Evolutionary conservation across 2,888 invertebrate genomes (phyloP).

Genomic region (Brenthis hecate): DNA sequence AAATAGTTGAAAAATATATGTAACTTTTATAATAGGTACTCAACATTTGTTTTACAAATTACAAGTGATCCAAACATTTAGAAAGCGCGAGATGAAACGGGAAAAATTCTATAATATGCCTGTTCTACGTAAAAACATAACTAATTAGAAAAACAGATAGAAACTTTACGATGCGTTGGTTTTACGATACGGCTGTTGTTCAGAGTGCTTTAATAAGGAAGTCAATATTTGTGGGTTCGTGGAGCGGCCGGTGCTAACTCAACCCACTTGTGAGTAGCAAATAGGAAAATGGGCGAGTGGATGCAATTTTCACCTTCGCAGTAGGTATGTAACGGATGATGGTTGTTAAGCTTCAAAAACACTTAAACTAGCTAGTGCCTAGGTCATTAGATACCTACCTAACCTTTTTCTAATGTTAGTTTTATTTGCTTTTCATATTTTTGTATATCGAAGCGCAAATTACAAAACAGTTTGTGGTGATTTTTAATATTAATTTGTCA

Average conservation of each 20-base stretch:
- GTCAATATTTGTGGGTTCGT: conserved; percentile 70
- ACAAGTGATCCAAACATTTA: background rate
- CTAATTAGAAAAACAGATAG: conserved; percentile 43
- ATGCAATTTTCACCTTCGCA: conserved; percentile 28
- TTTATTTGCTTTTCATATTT: too few relatives aligned
- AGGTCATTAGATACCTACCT: too few relatives aligned
- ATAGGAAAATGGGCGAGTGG: conserved; percentile 44
- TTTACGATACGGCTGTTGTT: conserved; percentile 68
- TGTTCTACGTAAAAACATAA: conserved; percentile 6
- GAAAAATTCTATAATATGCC: background rate
- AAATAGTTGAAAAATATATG: too few relatives aligned
- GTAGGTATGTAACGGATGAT: background rate
- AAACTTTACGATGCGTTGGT: conserved; percentile 56
- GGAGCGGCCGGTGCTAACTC: conserved; percentile 50
- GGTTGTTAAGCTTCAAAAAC: background rate
- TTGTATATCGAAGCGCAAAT: too few relatives aligned
- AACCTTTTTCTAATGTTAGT: too few relatives aligned
- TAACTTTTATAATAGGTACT: too few relatives aligned
- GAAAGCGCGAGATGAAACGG: background rate
- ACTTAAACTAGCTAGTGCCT: background rate
- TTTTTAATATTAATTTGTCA: too few relatives aligned
- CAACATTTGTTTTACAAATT: background rate
- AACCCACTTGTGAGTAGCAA: conserved; percentile 53
- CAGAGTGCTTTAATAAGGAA: conserved; percentile 73
- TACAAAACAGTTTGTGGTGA: too few relatives aligned